These are phyloP conservation scores for Florisuga fusca DNA, from an alignment of 2,797 vertebrate genomes.

Conservation along the genomic window DNA sequence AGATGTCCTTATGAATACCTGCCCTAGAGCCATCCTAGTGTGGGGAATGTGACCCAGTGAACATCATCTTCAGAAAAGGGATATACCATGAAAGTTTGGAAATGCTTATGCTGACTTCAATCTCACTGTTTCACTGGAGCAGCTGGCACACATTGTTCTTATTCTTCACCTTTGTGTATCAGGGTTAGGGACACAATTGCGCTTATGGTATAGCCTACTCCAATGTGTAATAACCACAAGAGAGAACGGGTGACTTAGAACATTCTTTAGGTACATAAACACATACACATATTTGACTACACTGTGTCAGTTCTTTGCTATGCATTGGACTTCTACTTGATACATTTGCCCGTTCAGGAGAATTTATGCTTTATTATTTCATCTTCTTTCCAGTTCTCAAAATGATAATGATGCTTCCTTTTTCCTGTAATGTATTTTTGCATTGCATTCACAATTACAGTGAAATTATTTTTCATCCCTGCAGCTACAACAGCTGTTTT, in stretches of 20 bases:
- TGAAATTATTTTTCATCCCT: constrained; percentile 24
- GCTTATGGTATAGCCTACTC: neutral
- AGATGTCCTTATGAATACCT: neutral
- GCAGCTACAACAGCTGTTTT: neutral
- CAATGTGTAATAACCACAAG: neutral
- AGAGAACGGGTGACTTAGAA: neutral
- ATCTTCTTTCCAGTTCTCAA: neutral
- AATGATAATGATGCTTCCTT: neutral
- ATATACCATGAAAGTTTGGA: neutral
- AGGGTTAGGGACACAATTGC: neutral
- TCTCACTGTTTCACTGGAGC: neutral
- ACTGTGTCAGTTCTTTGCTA: neutral
- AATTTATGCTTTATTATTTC: neutral
- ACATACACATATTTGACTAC: neutral
- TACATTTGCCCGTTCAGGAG: neutral
- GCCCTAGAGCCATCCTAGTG: neutral
- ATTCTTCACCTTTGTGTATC: neutral
- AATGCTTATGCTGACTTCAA: neutral
- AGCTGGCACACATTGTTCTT: neutral
- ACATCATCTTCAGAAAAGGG: neutral
- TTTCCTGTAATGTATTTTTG: neutral
- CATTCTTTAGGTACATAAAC: neutral
- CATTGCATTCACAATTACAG: neutral
- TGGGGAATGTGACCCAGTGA: neutral
- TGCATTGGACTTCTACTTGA: neutral